Evolutionary conservation across 2,113 vertebrate species (phyloP).

Genomic region (Perccottus glenii): DNA sequence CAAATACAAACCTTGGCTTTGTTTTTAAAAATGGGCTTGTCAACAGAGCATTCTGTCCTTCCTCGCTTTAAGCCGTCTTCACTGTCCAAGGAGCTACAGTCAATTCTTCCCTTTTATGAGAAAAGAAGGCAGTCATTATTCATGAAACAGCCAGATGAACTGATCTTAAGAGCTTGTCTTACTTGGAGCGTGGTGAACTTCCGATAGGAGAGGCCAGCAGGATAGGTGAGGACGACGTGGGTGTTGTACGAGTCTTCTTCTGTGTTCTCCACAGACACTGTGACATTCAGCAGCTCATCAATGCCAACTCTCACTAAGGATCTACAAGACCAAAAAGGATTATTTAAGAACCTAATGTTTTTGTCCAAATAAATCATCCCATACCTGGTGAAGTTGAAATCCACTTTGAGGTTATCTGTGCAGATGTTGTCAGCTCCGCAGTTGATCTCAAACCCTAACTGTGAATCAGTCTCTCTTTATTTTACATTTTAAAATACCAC

Average conservation of each 20-base stretch:
- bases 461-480: constrained; percentile 19
- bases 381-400: constrained; percentile 81
- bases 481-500: background rate
- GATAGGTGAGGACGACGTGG: constrained; percentile 74
- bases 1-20: constrained; percentile 62
- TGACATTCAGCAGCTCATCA: constrained; percentile 75
- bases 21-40: constrained; percentile 81
- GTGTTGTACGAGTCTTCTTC: constrained; percentile 84
- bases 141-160: background rate
- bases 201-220: constrained; percentile 79
- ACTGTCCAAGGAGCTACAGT: constrained; percentile 73
- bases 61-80: constrained; percentile 21
- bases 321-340: background rate
- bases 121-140: background rate
- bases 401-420: constrained; percentile 79
- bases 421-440: constrained; percentile 82
- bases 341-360: background rate
- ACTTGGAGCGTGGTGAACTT: constrained; percentile 70
- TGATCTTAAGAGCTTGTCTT: background rate
- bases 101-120: constrained; percentile 69
- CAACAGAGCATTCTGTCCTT: constrained; percentile 74
- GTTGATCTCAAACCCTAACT: constrained; percentile 86
- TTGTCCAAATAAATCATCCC: constrained; percentile 64
- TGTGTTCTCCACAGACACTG: constrained; percentile 75
- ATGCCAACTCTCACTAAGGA: constrained; percentile 72